Base-by-base conservation (phyloP, 35 echinoderm and acorn worm species). In the Apostichopus parvimensis region DNA sequence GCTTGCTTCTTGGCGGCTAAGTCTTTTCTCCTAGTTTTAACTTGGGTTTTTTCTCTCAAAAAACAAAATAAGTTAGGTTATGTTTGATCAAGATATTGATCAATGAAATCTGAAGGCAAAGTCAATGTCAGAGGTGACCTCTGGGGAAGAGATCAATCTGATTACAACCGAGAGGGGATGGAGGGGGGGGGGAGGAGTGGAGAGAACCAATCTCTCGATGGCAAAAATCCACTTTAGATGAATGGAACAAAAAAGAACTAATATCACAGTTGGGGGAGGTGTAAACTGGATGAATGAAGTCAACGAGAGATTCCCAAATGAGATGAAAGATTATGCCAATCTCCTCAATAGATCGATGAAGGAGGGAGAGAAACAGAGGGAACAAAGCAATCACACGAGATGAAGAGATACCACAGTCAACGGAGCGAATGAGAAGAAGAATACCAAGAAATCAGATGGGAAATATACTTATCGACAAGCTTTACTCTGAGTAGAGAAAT, bases 51-150 rank as follows among this genome's bases (percentile, higher is more conserved):
- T 61, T 13, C 18, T 24, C 17, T 61, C 12, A 10, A 15, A 23
- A 84, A 58, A n/a, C 53, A 56, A 83, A 18, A 54, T 56, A 56
- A 56, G 81, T 84, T 24, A 20, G 81, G 81, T 84, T 23, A 60
- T 84, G 57, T 84, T 84, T 84, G 81, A 84, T 84, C 81, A 23
- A 23, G 13, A n/a, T 54, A 84, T 58, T 59, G 54, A 84, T 84
- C 8, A 58, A 58, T 58, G 81, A 12, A 59, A 58, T 58, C 18
- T 20, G 71, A 13, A 75, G n/a, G n/a, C 14, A 75, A 75, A 75
- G 55, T 23, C 81, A 58, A 84, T 58, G 81, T 59, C 81, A 84
- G 54, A 11, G 15, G 57, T 4, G 14, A 58, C 53, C 81, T 58
- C 23, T 58, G 13, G 53, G 56, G 24, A 58, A 84, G 55, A 6